These are phyloP conservation scores for Alviniconcha marisindica DNA, from an alignment of 1,140 invertebrate genomes.

Conservation along the genomic window DNA sequence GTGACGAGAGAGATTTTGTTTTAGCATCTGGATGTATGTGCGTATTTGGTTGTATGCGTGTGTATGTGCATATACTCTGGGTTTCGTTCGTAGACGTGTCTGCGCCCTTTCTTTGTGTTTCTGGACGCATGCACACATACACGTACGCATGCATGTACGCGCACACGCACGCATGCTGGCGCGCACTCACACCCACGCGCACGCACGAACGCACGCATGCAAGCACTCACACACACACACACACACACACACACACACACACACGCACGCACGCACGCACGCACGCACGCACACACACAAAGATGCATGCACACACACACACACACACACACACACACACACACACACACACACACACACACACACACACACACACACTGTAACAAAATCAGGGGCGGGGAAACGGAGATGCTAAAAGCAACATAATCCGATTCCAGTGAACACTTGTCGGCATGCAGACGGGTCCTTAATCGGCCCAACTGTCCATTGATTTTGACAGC, in stretches of 20 bases:
- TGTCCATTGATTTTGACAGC: too few relatives aligned
- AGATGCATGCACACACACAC: neutral
- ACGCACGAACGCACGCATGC: neutral
- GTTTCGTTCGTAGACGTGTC: neutral
- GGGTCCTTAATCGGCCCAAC: too few relatives aligned
- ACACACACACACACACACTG: constrained; percentile 1
- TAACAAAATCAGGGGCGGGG: too few relatives aligned
- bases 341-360: constrained; percentile 23
- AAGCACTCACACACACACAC: neutral
- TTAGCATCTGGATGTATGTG: too few relatives aligned
- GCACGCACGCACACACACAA: neutral
- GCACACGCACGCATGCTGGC: neutral
- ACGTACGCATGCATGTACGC: neutral
- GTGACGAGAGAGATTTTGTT: too few relatives aligned
- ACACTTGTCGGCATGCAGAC: too few relatives aligned
- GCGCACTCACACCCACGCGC: neutral
- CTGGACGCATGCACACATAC: neutral
- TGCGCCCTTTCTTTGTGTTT: too few relatives aligned
- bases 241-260: neutral
- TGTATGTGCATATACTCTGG: too few relatives aligned
- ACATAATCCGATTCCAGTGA: too few relatives aligned
- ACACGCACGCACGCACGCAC: neutral
- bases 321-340: constrained; percentile 5
- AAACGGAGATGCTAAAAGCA: too few relatives aligned
- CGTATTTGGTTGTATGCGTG: too few relatives aligned